Base-by-base conservation (phyloP, 2,113 vertebrate genomes). In the Empidonax alnorum region DNA sequence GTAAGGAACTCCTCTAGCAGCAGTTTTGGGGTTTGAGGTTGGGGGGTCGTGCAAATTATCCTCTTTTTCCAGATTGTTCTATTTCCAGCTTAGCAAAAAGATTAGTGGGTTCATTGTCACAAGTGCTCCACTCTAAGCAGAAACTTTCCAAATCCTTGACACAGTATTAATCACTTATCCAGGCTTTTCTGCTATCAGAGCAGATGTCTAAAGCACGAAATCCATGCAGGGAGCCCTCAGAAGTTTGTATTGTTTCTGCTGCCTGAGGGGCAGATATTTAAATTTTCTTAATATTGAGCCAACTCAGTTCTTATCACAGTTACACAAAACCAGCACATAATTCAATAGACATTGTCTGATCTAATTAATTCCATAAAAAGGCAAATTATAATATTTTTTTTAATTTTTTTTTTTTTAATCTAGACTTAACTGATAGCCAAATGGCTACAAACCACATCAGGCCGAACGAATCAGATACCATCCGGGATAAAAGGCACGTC, bases 341-440 rank as follows among this genome's bases (percentile, higher is more conserved):
- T 67, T 94, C 90, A 90, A 52, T 6, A 81, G 78, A 28, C 9
- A 33, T 93, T 91, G 55, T 77, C 90, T 93, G 86, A 66, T 58
- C 78, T 95, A 81, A 95, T 95, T 93, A 96, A 96, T 96, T 77
- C 61, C 27, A 39, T 46, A 68, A 94, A 94, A 62, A 78, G 84
- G 46, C 61, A 85, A 80, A 96, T 77, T 84, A 67, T n/a, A 0
- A 24, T 22, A 16, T 42, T 42, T 42, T 42, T 42, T 35, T 35
- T 44, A 17, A n/a, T 42, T 16, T 31, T 59, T 15, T 22, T 35
- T 24, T 58, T 27, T 16, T 4, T 83, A 93, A 73, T 46, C 47
- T 35, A 41, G 62, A 21, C 56, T 91, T 69, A 74, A 69, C 30
- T 91, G 83, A 73, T 87, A 17, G 5, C 87, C 87, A 82, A 96